phyloP scores from a whole-genome alignment of 2,113 vertebrate species.

The Dicaeum eximium region DNA sequence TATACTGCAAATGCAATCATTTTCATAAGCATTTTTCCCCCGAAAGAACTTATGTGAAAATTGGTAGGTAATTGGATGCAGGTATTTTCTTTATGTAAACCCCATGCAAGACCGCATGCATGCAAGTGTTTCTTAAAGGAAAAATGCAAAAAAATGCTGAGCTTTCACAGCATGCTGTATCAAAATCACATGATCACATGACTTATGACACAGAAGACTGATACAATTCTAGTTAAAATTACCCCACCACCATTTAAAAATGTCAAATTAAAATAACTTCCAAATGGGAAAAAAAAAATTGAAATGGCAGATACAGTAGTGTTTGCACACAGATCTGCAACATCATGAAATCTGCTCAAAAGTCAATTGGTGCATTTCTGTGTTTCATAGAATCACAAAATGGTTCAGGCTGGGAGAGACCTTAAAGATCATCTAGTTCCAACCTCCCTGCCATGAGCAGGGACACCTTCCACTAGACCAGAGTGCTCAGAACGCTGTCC shows the following conservation, averaged over 20 bases:
- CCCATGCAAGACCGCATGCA: not conserved
- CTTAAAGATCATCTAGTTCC: not conserved
- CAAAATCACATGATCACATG: not conserved
- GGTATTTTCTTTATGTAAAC: not conserved
- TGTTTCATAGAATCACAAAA: not conserved
- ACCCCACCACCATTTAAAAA: not conserved
- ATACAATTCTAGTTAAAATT: not conserved
- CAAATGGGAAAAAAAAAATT: not conserved
- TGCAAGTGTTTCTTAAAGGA: not conserved
- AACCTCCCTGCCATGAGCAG: no score
- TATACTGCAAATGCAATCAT: not conserved
- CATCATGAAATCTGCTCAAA: not conserved
- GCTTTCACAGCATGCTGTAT: not conserved
- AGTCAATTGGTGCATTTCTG: not conserved
- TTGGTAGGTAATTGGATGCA: not conserved
- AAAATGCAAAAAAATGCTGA: not conserved
- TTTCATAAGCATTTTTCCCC: not conserved
- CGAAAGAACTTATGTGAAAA: not conserved
- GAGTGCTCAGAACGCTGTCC: not conserved
- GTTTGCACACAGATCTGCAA: not conserved
- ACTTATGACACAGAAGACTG: not conserved
- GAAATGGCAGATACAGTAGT: not conserved
- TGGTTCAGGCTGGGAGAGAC: not conserved
- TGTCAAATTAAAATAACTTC: not conserved
- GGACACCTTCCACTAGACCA: not conserved